phyloP scores from a whole-genome alignment of 2,888 invertebrate species.

The Drosophila pullipes region DNA sequence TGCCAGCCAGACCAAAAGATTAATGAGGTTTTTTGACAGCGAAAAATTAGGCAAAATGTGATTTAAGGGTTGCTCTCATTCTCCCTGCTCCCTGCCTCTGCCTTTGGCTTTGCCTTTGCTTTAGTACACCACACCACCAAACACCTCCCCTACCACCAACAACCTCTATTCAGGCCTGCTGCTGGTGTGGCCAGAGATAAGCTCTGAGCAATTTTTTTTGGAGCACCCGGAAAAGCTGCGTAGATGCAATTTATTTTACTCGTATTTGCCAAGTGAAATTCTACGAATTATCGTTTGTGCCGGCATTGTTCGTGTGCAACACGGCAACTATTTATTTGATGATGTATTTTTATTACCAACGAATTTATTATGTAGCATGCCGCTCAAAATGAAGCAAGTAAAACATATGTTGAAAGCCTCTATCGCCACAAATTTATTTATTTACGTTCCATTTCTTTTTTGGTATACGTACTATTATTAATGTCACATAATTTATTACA shows the following conservation, averaged over 20 bases:
- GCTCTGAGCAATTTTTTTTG: conserved; percentile 45
- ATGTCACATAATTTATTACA: conserved; percentile 17
- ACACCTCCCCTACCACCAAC: neutral
- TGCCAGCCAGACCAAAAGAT: conserved; percentile 78
- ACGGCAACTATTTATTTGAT: conserved; percentile 78
- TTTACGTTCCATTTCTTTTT: conserved; percentile 25
- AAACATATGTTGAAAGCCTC: conserved; percentile 44
- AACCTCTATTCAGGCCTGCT: conserved; percentile 11
- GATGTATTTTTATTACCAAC: conserved; percentile 77
- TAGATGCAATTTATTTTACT: conserved; percentile 72
- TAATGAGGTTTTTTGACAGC: conserved; percentile 84
- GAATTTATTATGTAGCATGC: conserved; percentile 64
- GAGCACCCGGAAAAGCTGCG: conserved; percentile 54
- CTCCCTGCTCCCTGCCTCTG: neutral
- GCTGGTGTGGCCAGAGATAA: conserved; percentile 71
- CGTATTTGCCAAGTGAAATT: conserved; percentile 63
- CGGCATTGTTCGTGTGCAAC: conserved; percentile 62
- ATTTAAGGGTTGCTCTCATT: conserved; percentile 74
- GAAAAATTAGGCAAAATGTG: conserved; percentile 84
- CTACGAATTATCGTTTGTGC: conserved; percentile 34
- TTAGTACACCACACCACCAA: neutral
- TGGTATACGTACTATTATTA: conserved; percentile 19
- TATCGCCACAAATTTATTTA: conserved; percentile 44
- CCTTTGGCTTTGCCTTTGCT: neutral
- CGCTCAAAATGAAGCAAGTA: conserved; percentile 53